A percentile compares a stretch with the other conserved stretches of the same genome.
These are phyloP conservation scores for Molanna angustata DNA, from an alignment of 2,888 invertebrate genomes.

Conservation along the genomic window DNA sequence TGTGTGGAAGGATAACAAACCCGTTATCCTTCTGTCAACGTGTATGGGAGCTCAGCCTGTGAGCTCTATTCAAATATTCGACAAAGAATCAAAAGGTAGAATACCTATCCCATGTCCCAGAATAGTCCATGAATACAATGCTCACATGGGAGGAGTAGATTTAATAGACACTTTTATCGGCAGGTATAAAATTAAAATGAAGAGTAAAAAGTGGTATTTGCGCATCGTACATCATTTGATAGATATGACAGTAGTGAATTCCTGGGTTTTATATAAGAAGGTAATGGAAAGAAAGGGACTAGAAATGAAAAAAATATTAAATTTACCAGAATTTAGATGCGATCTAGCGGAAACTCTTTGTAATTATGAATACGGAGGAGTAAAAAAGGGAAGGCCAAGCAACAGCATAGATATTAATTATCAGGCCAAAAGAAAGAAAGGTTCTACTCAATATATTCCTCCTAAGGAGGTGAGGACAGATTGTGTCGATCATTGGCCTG, in stretches of 20 bases:
- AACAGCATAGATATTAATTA: too few relatives aligned
- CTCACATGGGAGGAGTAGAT: slow-evolving; percentile 34
- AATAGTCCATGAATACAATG: slow-evolving; percentile 31
- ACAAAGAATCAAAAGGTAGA: slow-evolving; percentile 23
- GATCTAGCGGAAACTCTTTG: too few relatives aligned
- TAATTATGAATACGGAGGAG: too few relatives aligned
- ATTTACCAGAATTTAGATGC: too few relatives aligned
- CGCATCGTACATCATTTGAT: slow-evolving; percentile 32
- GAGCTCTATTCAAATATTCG: slow-evolving; percentile 26
- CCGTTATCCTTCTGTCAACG: slow-evolving; percentile 4
- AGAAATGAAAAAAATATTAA: too few relatives aligned
- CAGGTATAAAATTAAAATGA: slow-evolving; percentile 33
- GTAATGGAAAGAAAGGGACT: too few relatives aligned
- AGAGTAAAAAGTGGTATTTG: slow-evolving; percentile 32
- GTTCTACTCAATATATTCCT: too few relatives aligned
- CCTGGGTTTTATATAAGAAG: slow-evolving; percentile 20
- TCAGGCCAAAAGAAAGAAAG: too few relatives aligned
- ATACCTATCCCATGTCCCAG: slow-evolving; percentile 30
- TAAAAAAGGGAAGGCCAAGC: too few relatives aligned
- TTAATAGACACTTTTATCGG: slow-evolving; percentile 33
- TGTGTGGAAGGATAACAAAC: slow-evolving; percentile 1
- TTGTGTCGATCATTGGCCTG: too few relatives aligned
- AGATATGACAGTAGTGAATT: slow-evolving; percentile 28
- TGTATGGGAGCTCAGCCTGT: slow-evolving; percentile 30
- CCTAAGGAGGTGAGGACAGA: too few relatives aligned